Base-by-base conservation (phyloP, 2,888 invertebrate genomes). In the Hyposoter dolosus region DNA sequence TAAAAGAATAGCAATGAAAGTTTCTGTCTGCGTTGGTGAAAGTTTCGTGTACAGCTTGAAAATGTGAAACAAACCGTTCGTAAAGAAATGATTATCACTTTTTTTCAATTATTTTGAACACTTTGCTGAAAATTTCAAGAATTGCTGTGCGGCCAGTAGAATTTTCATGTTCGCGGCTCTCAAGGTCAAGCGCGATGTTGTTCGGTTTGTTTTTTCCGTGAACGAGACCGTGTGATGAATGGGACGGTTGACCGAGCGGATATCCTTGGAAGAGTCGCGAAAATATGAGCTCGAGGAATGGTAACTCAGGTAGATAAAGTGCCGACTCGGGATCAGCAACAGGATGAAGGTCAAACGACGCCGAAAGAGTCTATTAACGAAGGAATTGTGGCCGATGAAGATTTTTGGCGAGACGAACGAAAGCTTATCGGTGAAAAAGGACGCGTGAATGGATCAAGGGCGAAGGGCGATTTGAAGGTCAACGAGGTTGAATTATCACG, bases 221-320 rank as follows among this genome's bases (percentile, higher is more conserved):
- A 60, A 60, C 15, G 15, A 35, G 17, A 65, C 43, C 15, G 43
- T 23, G 23, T 19, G 50, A 35, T 9, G 15, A 65, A 72, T 72
- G 53, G 56, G 35, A 53, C 45, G 28, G 28, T 65, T 35, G 71
- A 71, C 28, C 50, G 35, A 7, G 72, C 53, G 35, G 15, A 53
- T 72, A 35, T 50, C 35, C 19, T 53, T 17, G 23, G 5, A 5
- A 17, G 17, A 50, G 60, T 60, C n/a, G 17, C 68, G 23, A 82
- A 82, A 82, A 19, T 82, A 88, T 88, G 88, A 88, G 69, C 82
- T 79, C 78, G 78, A 82, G 88, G 86, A 85, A 88, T 88, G 88
- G 85, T 88, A 88, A 87, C 79, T 75, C 72, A 81, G 79, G 76
- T 88, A 74, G 77, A 84, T 74, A 84, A 84, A 32, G 82, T 66